Base-by-base conservation (phyloP, 1,140 invertebrate species). In the Trichonephila clavipes region DNA sequence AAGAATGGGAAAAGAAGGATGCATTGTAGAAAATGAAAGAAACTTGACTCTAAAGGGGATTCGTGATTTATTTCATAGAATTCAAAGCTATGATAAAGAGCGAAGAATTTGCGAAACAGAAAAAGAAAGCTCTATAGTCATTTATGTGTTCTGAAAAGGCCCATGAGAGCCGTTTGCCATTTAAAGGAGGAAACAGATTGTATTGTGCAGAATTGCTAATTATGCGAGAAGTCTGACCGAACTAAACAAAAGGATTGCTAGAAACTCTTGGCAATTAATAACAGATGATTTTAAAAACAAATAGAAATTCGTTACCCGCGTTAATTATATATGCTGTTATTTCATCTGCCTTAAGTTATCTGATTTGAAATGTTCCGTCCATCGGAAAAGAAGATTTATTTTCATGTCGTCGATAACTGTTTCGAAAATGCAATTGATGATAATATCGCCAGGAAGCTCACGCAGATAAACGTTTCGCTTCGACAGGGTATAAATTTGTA, bases 311-410 rank as follows among this genome's bases (percentile, higher is more conserved):
- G 51, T 51, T 51, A 24, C 21, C 14, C 24, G 7, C n/a, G 66
- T 69, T 69, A 69, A 69, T 69, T 69, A 69, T 69, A 6, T 24
- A 28, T 21, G n/a, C 66, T 69, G 66, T n/a, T 69, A 69, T 69
- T 69, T 69, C 66, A 69, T 69, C 66, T 69, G 21, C 66, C 66
- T 69, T 24, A 12, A 24, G 66, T 24, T 69, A 69, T 69, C 66
- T 69, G 66, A 69, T 69, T 69, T n/a, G n/a, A 69, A 69, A 69
- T 10, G n/a, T 28, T n/a, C 12, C 10, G 10, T 51, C 66, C 21
- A 14, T 69, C n/a, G 4, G 21, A n/a, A 69, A 12, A 24, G 66
- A 69, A 69, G 66, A 69, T 69, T 10, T 24, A 69, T 24, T 69
- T 14, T n/a, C 3, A 28, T 69, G 66, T 69, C 66, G n/a, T 28